Base-by-base conservation (phyloP, 2,797 vertebrate species). In the Perodicticus potto region DNA sequence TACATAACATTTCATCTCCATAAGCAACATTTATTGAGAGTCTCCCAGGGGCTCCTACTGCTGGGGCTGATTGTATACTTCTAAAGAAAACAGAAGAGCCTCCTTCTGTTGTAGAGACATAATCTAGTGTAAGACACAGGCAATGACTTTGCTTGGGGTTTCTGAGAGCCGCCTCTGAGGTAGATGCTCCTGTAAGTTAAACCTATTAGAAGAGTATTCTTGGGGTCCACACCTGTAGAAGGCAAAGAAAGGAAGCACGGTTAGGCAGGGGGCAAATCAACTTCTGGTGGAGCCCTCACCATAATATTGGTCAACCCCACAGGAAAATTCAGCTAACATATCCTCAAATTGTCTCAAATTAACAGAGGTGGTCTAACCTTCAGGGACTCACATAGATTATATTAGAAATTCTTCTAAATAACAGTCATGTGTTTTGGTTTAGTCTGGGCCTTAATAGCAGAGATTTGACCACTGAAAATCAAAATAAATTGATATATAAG, bases 41-140 rank as follows among this genome's bases (percentile, higher is more conserved):
- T 5, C 53, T 73, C 45, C 14, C 4, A 37, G 12, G 4, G 85
- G 81, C 9, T 72, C 84, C 7, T 5, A 45, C 27, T 49, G 13
- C 14, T 89, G 32, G 49, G 27, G 16, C 37, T 95, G 22, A 69
- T 92, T 84, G n/a, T 37, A 23, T 11, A 57, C 19, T 49, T 16
- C 7, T 76, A 74, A 74, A 65, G 61, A n/a, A 86, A 91, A 86
- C 25, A 70, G 86, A 89, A 89, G 57, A 59, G 65, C 32, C 63
- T 7, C 3, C 16, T 55, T 14, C 25, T 86, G 16, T 76, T 86
- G 57, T n/a, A 72, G 29, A 72, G 23, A 67, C 92, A 69, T 89
- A 81, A 77, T 77, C 43, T 34, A 53, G 11, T 12, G 3, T 83
- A 53, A 16, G 19, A 69, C 8, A 88, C 2, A 88, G 43, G 72